Base-by-base conservation (phyloP, 1,140 invertebrate genomes). In the Temnothorax curvispinosus region DNA sequence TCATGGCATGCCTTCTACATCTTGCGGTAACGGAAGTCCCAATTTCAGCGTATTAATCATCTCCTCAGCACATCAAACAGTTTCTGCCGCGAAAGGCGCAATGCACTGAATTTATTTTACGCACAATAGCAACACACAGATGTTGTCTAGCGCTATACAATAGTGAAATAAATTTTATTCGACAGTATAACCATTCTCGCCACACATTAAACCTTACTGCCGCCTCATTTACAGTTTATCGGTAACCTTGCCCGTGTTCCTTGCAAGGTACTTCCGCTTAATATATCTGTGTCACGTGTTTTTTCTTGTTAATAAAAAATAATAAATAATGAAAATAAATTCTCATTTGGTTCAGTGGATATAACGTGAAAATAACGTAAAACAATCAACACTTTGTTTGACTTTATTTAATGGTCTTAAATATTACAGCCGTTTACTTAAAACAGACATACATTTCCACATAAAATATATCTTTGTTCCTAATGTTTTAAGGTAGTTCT, bases 101-200 rank as follows among this genome's bases (percentile, higher is more conserved):
- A 5, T 15, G 27, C 27, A 3, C 13, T 27, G 18, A 72, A 78
- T 89, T 88, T 60, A 52, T 32, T 56, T 32, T 18, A 32, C 35
- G 65, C 8, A 67, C 67, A 88, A 80, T 60, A 50, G 27, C 38
- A n/a, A 18, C 52, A 54, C 47, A n/a, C 21, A 8, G 58, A 21
- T 27, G 4, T 13, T 13, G 4, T 67, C 15, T 85, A 18, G 41
- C 21, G n/a, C 44, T 50, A 38, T 15, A 85, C 65, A 88, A 89
- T 86, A 67, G 64, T 21, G 27, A 80, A 75, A 13, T 88, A 80
- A 86, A 89, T 88, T 86, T 78, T 44, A 13, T 56, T 47, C 58
- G 74, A 85, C 87, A 85, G 62, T 54, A 21, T 88, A 86, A 89
- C 74, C 18, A 80, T 89, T 86, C 82, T 89, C 78, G 47, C 13